A percentile compares a stretch with the other conserved stretches of the same genome.
Evolutionary conservation across 2,797 vertebrate species (phyloP).

Genomic region (Cephalopachus bancanus): DNA sequence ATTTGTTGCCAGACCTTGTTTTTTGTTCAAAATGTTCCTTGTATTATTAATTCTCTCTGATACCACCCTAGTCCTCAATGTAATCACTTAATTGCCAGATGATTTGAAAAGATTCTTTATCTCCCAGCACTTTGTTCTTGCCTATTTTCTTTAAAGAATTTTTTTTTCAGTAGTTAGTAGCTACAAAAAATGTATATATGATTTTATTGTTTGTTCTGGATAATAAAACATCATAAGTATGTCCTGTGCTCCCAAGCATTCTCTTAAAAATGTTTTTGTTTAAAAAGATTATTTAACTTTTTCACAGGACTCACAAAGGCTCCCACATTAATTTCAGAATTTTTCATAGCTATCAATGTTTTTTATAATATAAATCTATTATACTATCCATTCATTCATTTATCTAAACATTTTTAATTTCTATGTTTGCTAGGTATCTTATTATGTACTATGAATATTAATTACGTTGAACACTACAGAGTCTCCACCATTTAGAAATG

Average conservation of each 20-base stretch:
- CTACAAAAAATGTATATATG: no score
- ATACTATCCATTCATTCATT: neutral
- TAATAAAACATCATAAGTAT: no score
- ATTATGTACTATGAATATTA: neutral
- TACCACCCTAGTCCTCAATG: neutral
- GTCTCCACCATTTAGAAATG: neutral
- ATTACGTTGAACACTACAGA: neutral
- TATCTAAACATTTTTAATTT: neutral
- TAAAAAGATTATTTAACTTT: conserved; percentile 2
- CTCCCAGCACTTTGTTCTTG: neutral
- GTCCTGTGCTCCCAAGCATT: neutral
- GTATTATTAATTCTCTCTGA: neutral
- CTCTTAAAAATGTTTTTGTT: conserved; percentile 1
- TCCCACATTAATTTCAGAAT: conserved; percentile 6
- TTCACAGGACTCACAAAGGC: neutral
- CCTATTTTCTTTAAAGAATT: neutral
- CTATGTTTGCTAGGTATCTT: conserved; percentile 8
- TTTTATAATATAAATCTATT: neutral
- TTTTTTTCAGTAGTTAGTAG: no score
- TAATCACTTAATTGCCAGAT: neutral
- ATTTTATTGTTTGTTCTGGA: no score
- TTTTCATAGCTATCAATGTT: neutral
- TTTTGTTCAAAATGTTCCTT: neutral
- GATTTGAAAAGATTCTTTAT: neutral
- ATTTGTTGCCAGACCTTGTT: neutral